Evolutionary conservation across 1,140 invertebrate genomes (phyloP).

Genomic region (Phenacoccus solenopsis): DNA sequence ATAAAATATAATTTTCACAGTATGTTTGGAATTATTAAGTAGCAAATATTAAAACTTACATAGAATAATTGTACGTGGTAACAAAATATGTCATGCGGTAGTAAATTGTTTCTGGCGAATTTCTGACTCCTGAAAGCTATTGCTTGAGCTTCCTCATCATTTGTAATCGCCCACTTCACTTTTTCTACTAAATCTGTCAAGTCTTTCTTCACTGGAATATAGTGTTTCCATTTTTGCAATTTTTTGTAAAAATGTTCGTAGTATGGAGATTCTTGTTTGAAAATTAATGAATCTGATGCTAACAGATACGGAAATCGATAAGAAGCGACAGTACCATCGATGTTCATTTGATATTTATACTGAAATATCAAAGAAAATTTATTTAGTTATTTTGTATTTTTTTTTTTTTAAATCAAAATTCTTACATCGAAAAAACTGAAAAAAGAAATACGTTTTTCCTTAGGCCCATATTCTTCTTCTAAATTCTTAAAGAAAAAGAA

Average conservation of each 20-base stretch:
- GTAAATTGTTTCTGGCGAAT: conserved; percentile 63
- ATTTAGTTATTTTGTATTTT: too few species aligned
- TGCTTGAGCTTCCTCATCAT: conserved; percentile 56
- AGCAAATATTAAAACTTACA: conserved; percentile 37
- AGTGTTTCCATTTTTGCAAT: conserved; percentile 64
- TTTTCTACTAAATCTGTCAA: conserved; percentile 67
- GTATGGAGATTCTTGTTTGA: conserved; percentile 87
- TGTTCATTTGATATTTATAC: conserved; percentile 91
- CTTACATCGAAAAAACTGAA: conserved; percentile 88
- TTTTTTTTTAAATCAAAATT: not conserved
- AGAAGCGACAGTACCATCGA: conserved; percentile 93
- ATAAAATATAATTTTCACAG: conserved; percentile 14
- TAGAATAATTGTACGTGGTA: conserved; percentile 72
- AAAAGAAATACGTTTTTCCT: conserved; percentile 71
- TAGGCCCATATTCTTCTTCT: conserved; percentile 72
- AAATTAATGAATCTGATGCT: conserved; percentile 65
- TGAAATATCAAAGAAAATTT: conserved; percentile 43
- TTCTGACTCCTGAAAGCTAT: conserved; percentile 58
- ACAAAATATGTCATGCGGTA: conserved; percentile 78
- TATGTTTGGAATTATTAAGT: not conserved
- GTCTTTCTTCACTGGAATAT: conserved; percentile 66
- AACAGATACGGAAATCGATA: conserved; percentile 88
- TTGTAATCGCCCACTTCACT: conserved; percentile 61
- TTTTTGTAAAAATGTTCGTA: conserved; percentile 88
- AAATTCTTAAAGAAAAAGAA: conserved; percentile 91